Conservation (phyloP, 2,797 vertebrate species). For the Spea hammondii region DNA sequence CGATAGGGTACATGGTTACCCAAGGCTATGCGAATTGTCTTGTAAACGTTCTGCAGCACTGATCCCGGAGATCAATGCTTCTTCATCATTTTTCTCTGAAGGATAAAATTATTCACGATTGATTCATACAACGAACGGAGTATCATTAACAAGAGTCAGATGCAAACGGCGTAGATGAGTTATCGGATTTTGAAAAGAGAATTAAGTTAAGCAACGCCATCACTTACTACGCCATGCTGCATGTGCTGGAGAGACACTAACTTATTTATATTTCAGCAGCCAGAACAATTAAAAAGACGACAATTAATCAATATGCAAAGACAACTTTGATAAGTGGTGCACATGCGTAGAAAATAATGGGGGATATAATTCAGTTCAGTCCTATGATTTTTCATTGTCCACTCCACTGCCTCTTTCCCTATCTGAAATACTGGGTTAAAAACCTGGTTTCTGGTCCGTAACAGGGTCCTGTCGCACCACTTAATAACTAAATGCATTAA, state of each 20-base stretch:
- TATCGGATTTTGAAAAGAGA: slow-evolving; percentile 77
- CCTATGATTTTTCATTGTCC: neutral
- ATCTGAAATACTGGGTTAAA: too few species aligned
- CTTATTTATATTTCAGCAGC: slow-evolving; percentile 67
- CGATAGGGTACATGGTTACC: slow-evolving; percentile 66
- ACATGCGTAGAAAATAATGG: neutral
- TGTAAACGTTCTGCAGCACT: slow-evolving; percentile 72
- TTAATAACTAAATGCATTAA: too few species aligned
- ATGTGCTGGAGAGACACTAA: slow-evolving; percentile 57
- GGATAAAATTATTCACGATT: slow-evolving; percentile 79
- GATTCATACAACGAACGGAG: slow-evolving; percentile 76
- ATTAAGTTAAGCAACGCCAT: slow-evolving; percentile 76
- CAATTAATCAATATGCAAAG: slow-evolving; percentile 4
- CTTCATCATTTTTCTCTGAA: slow-evolving; percentile 77
- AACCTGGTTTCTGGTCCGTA: too few species aligned
- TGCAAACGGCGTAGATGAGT: slow-evolving; percentile 75
- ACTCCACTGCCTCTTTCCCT: too few species aligned
- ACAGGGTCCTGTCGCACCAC: too few species aligned
- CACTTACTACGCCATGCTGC: slow-evolving; percentile 68
- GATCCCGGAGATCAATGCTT: slow-evolving; percentile 79
- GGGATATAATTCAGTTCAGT: neutral
- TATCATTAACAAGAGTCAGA: slow-evolving; percentile 75
- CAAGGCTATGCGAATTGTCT: slow-evolving; percentile 67
- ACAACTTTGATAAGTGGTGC: neutral
- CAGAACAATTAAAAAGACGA: slow-evolving; percentile 52